Conservation (phyloP, 2,113 vertebrate species). For the Malurus elegans region DNA sequence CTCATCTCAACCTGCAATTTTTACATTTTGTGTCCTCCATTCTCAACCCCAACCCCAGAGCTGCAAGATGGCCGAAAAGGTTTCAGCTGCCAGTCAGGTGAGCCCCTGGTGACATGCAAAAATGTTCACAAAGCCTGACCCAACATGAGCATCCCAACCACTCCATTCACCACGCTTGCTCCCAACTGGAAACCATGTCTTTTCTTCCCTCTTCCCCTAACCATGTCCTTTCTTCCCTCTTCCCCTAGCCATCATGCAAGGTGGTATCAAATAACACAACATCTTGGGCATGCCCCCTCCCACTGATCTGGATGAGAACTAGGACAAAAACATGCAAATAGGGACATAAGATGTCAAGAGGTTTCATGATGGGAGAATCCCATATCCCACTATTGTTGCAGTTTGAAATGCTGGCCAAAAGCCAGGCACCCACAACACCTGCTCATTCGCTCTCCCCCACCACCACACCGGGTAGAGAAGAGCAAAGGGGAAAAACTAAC, state of each 20-base stretch:
- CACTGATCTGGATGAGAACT: neutral
- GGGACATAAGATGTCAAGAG: neutral
- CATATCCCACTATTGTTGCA: too few relatives aligned
- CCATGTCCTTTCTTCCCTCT: neutral
- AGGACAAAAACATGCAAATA: neutral
- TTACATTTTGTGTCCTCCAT: neutral
- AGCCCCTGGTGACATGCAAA: neutral
- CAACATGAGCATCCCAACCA: neutral
- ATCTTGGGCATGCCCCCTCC: neutral
- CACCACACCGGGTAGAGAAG: too few relatives aligned
- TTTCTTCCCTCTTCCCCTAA: too few relatives aligned
- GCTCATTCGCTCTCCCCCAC: too few relatives aligned
- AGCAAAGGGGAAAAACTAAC: too few relatives aligned
- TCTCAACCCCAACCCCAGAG: neutral
- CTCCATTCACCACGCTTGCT: accelerated
- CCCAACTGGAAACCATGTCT: neutral
- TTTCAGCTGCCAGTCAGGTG: neutral
- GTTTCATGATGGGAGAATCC: neutral
- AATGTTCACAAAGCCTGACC: neutral
- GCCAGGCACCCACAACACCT: too few relatives aligned
- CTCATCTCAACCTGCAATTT: neutral
- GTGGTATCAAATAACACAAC: neutral
- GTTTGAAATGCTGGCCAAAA: too few relatives aligned
- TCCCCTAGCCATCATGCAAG: neutral
- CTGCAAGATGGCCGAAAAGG: neutral